These are phyloP conservation scores for Euzetes globulus DNA, from an alignment of 2,888 invertebrate species.

Conservation along the genomic window DNA sequence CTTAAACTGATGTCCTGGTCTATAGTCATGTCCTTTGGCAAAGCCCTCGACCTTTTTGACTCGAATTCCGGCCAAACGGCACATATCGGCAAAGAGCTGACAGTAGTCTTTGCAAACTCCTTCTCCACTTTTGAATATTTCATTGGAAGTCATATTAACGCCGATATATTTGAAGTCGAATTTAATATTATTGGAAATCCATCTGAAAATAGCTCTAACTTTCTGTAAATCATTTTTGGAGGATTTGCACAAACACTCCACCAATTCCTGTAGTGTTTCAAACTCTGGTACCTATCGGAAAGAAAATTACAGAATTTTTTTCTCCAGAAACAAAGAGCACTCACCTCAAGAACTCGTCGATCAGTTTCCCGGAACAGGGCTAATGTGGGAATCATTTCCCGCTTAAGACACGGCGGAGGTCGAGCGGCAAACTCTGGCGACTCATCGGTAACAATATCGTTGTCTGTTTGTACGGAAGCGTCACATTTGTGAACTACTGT, in stretches of 20 bases:
- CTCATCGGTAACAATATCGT: conserved; percentile 44
- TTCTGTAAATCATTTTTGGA: conserved; percentile 43
- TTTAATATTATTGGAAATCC: conserved; percentile 45
- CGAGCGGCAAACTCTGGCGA: conserved; percentile 44
- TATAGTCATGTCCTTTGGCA: conserved; percentile 44
- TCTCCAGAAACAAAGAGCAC: not conserved
- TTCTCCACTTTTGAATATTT: conserved; percentile 42
- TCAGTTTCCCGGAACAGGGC: conserved; percentile 41
- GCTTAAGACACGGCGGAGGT: conserved; percentile 44
- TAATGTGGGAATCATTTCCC: conserved; percentile 42
- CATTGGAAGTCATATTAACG: conserved; percentile 41
- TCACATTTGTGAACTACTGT: conserved; percentile 39
- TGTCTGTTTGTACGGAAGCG: conserved; percentile 44
- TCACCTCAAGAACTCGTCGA: conserved; percentile 39
- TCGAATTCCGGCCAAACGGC: conserved; percentile 43
- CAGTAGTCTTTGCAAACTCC: conserved; percentile 45
- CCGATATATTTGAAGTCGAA: conserved; percentile 44
- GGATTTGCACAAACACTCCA: conserved; percentile 40
- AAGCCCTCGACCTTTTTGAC: conserved; percentile 45
- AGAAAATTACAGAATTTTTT: not conserved
- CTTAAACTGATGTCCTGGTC: conserved; percentile 43
- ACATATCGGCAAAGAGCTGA: conserved; percentile 44
- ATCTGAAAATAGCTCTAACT: conserved; percentile 44
- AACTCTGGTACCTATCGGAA: conserved; percentile 3
- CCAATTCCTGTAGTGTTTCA: conserved; percentile 34